Percentiles rank a stretch among this genome's conserved stretches.
Evolutionary conservation across 2,113 vertebrate genomes (phyloP).

Genomic region (Dicrurus megarhynchus): DNA sequence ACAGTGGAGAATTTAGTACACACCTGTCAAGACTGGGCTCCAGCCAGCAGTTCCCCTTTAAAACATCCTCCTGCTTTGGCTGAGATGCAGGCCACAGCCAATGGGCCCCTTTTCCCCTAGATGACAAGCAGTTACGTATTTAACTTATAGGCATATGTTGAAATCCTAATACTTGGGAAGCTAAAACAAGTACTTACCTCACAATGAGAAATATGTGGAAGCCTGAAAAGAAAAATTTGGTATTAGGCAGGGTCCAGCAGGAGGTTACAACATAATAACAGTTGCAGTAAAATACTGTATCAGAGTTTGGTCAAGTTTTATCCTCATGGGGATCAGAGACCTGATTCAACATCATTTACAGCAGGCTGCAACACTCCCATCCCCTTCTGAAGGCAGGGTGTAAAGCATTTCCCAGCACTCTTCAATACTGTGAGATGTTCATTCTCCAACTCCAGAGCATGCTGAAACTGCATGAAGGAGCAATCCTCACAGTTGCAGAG

Average conservation of each 20-base stretch:
- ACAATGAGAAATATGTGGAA: not conserved
- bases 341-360: constrained; percentile 74
- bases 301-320: constrained; percentile 28
- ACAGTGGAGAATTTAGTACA: not conserved
- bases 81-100: not conserved
- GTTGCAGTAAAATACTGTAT: constrained; percentile 44
- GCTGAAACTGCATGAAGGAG: not conserved
- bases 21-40: not conserved
- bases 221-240: not conserved
- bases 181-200: constrained; percentile 1
- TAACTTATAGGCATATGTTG: not conserved
- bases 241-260: not conserved
- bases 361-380: not conserved
- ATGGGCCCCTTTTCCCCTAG: not conserved
- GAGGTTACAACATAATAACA: rapidly evolving
- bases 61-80: not conserved
- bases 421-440: not conserved
- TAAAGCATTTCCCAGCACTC: not conserved
- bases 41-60: not conserved
- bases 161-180: not conserved
- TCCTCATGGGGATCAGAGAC: constrained; percentile 66
- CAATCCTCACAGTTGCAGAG: not conserved
- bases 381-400: not conserved
- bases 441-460: not conserved
- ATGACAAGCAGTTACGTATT: not conserved